Base-by-base conservation (phyloP, 1,140 invertebrate genomes). In the Drosophila bifasciata region DNA sequence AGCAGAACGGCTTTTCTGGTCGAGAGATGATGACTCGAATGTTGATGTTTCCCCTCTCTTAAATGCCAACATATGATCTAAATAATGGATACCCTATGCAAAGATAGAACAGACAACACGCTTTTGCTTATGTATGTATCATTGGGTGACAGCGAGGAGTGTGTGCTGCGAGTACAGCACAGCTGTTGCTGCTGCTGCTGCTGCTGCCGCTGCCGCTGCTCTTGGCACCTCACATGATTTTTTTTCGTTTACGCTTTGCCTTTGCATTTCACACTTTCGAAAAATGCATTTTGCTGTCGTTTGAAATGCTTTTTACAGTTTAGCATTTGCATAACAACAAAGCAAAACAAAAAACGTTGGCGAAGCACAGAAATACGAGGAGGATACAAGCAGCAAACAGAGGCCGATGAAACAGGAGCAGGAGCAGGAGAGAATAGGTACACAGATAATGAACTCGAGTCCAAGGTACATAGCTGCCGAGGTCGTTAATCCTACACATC, bases 201-300 rank as follows among this genome's bases (percentile, higher is more conserved):
- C 16, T 52, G 39, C 23, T 75, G 32, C 41, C 36, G 5, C 56
- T 52, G 11, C 23, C 69, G 39, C 19, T 76, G 36, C 41, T 41
- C 45, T 45, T 84, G 76, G 36, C 76, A 55, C 76, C 32, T 84
- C 76, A 84, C 66, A 85, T 84, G 71, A 85, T 76, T 76, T 66
- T 58, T 76, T 76, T 66, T 58, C 43, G 32, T 41, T 57, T 51
- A 43, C 59, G 60, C 55, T 59, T 80, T 63, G 63, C 69, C 76
- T 76, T 84, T 84, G 49, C 75, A 79, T 85, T 73, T 73, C 70
- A 57, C 70, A 73, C 70, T 73, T 73, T 73, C 58, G 51, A 63
- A 73, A 73, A 73, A 45, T 63, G 69, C 70, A 73, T 55, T 63
- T 57, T 51, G 67, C 17, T 50, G 53, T 39, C 67, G 53, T 40